Base-by-base conservation (phyloP, 53 echinoderm and acorn worm genomes). In the Pentamera pediparva region DNA sequence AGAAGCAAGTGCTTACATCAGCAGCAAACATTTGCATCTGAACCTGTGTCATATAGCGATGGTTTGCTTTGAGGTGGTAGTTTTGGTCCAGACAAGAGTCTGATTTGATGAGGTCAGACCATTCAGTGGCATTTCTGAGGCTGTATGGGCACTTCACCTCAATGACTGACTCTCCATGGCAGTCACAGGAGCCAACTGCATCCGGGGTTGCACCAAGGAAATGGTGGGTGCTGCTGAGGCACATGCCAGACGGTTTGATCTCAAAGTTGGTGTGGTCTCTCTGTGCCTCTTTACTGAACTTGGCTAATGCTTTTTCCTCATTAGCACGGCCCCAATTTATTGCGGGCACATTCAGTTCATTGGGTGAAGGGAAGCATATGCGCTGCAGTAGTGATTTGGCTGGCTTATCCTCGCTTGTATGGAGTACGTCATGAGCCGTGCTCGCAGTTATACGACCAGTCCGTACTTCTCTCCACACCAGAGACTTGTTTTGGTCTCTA, bases 91-190 rank as follows among this genome's bases (percentile, higher is more conserved):
- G 22, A 21, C 43, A 41, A 12, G 60, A 21, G 25, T 45, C 49
- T 40, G 56, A 51, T 21, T 28, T 50, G 25, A 29, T 31, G 12
- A 81, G 36, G 32, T 61, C 45, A 10, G 25, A 18, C 22, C 37
- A 39, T 8, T 58, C 39, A 35, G 43, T 35, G 1, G 37, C 74
- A n/a, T n/a, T n/a, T 60, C 32, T 61, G 41, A 74, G 38, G 26
- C 41, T 81, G 37, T 74, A 81, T 30, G 74, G 81, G 40, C 78
- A 78, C 47, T 77, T 77, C 15, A 77, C 77, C 47, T 77, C 65
- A 28, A 78, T 37, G 33, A 62, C 62, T 47, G 41, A 47, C 18
- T 20, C 25, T 1, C 78, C 78, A 65, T 28, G 53, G 22, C 54
- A 50, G 20, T 65, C 65, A 65, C 67, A 65, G 3, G 58, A 35